phyloP scores from a whole-genome alignment of 64 coral and sea anemone genomes.

The Platygyra sinensis region DNA sequence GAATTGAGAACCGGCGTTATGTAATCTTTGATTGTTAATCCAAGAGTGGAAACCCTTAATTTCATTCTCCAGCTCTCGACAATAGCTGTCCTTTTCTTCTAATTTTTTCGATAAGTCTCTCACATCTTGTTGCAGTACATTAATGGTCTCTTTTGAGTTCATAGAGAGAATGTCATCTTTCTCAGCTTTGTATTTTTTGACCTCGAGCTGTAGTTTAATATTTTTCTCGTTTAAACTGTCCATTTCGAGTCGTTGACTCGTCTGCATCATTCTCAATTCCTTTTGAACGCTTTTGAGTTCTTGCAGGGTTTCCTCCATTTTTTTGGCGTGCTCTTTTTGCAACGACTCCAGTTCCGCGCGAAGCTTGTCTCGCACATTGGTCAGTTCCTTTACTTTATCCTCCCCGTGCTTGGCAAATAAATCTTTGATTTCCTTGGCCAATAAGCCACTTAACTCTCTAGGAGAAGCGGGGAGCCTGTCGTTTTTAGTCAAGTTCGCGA shows the following conservation, averaged over 20 bases:
- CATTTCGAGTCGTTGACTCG: conserved; percentile 62
- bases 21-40: conserved; percentile 74
- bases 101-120: conserved; percentile 81
- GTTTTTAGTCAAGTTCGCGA: conserved; percentile 58
- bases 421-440: conserved; percentile 81
- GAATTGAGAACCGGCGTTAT: conserved; percentile 42
- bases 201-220: conserved; percentile 64
- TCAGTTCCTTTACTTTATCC: conserved; percentile 50
- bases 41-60: conserved; percentile 70
- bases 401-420: conserved; percentile 40
- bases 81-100: conserved; percentile 80
- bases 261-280: conserved; percentile 64
- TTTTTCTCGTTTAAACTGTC: conserved; percentile 77
- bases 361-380: conserved; percentile 60
- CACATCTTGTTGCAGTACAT: conserved; percentile 91
- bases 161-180: conserved; percentile 60
- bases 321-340: conserved; percentile 71
- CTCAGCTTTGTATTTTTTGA: conserved; percentile 59
- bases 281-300: conserved; percentile 77
- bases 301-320: conserved; percentile 74
- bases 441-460: conserved; percentile 67
- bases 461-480: conserved; percentile 51
- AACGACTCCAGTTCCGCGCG: conserved; percentile 47
- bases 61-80: conserved; percentile 72
- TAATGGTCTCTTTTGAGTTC: conserved; percentile 82